Conservation (phyloP, 2,888 invertebrate species). For the Andrena fulva region DNA sequence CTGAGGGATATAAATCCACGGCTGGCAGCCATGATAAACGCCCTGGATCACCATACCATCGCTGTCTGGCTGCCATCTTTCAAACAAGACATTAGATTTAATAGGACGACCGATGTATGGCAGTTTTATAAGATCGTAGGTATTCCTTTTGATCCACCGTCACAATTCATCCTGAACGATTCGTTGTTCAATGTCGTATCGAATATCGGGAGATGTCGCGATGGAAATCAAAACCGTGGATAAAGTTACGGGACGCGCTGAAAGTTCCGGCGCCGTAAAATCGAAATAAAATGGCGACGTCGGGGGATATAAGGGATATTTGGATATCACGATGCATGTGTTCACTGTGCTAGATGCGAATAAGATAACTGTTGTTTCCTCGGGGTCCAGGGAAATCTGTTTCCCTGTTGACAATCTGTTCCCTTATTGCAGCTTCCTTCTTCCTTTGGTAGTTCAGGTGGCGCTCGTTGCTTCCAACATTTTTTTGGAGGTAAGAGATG, state of each 20-base stretch:
- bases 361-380: not conserved
- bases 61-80: slow-evolving; percentile 47
- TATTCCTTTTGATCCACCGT: slow-evolving; percentile 9
- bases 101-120: slow-evolving; percentile 25
- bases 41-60: slow-evolving; percentile 35
- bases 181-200: slow-evolving; percentile 11
- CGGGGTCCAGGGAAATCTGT: slow-evolving; percentile 6
- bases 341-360: not conserved
- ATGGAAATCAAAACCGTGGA: not conserved
- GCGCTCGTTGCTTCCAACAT: no score
- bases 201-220: slow-evolving; percentile 9
- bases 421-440: no score
- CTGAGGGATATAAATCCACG: slow-evolving; percentile 62
- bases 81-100: slow-evolving; percentile 60
- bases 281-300: slow-evolving; percentile 7
- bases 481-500: no score
- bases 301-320: not conserved
- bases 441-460: no score
- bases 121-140: slow-evolving; percentile 41
- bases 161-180: slow-evolving; percentile 35
- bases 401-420: not conserved
- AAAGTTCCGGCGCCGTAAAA: not conserved
- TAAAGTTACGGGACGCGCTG: not conserved
- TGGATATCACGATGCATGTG: slow-evolving; percentile 10
- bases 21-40: slow-evolving; percentile 65